A percentile compares a stretch with the other conserved stretches of the same genome.
phyloP scores from a whole-genome alignment of 2,888 invertebrate genomes.

The Callinectes sapidus region DNA sequence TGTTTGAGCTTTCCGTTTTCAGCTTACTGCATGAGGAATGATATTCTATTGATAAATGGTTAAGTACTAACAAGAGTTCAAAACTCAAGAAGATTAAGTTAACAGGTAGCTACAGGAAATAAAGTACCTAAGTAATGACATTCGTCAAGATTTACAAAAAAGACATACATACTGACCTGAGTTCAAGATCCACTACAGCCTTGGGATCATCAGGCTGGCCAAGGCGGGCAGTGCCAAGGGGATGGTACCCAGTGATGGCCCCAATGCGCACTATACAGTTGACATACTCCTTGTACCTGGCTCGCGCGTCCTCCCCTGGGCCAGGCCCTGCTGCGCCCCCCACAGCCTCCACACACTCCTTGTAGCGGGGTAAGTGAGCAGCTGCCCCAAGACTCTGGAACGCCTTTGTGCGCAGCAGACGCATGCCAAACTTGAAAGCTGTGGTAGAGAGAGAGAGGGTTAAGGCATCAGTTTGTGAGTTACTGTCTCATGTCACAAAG shows the following conservation, averaged over 20 bases:
- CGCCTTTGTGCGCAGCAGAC: constrained; percentile 78
- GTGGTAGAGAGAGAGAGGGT: constrained; percentile 58
- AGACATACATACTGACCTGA: constrained; percentile 78
- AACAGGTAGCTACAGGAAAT: background rate
- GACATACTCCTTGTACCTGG: constrained; percentile 54
- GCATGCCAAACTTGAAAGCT: constrained; percentile 81
- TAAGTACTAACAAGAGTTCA: background rate
- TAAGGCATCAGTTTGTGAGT: background rate
- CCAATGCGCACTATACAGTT: constrained; percentile 62
- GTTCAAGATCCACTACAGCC: constrained; percentile 83
- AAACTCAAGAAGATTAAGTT: background rate
- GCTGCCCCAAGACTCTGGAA: constrained; percentile 81
- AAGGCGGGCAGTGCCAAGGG: constrained; percentile 92
- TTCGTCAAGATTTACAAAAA: background rate
- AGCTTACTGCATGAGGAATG: background rate
- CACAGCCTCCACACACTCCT: constrained; percentile 79
- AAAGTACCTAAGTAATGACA: background rate
- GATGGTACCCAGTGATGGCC: constrained; percentile 92
- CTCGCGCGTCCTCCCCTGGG: background rate
- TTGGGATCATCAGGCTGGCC: constrained; percentile 84
- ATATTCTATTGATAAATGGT: background rate
- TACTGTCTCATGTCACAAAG: background rate
- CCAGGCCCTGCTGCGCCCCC: background rate
- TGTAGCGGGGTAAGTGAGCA: constrained; percentile 82
- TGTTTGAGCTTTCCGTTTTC: background rate